Evolutionary conservation across 2,113 vertebrate species (phyloP).

Genomic region (Prunella himalayana): DNA sequence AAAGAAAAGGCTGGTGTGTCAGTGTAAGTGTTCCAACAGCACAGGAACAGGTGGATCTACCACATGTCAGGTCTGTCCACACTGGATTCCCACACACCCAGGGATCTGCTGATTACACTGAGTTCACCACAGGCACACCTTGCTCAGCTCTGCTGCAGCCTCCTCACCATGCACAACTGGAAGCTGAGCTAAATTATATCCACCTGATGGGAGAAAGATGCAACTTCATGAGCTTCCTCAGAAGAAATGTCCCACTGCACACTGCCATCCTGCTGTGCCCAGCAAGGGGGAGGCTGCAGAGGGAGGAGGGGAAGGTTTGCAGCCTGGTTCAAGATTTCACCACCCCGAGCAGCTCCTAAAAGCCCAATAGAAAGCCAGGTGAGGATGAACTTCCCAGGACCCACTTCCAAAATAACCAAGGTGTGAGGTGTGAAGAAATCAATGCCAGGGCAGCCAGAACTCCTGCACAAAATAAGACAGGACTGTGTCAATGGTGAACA

Average conservation of each 20-base stretch:
- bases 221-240: background rate
- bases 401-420: background rate
- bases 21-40: background rate
- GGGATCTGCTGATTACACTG: background rate
- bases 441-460: background rate
- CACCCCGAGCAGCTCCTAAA: background rate
- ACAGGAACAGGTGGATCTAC: background rate
- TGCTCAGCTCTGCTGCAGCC: background rate
- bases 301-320: background rate
- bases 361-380: background rate
- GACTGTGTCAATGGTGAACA: background rate
- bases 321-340: background rate
- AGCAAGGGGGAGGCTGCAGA: background rate
- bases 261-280: background rate
- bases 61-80: background rate
- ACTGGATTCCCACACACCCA: rapidly evolving
- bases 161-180: background rate
- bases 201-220: background rate
- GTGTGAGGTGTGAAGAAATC: background rate
- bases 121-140: background rate
- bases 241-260: background rate
- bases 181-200: background rate
- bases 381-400: background rate
- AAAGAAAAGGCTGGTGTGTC: background rate
- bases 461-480: background rate